phyloP scores from a whole-genome alignment of 2,888 invertebrate species.

The Smittia sp. region DNA sequence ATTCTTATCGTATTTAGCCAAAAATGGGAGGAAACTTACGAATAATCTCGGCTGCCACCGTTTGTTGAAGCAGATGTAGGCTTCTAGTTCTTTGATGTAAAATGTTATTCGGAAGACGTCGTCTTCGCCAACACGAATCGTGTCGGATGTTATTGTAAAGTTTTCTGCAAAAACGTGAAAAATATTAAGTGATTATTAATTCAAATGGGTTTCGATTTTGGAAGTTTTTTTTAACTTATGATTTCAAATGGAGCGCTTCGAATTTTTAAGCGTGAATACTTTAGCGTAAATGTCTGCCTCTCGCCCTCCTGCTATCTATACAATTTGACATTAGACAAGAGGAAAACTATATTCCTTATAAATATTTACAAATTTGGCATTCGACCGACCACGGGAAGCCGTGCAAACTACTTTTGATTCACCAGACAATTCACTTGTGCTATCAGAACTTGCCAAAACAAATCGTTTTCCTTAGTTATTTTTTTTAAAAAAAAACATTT shows the following conservation, averaged over 20 bases:
- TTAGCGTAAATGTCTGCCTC: conserved; percentile 9
- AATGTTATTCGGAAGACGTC: conserved; percentile 35
- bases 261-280: conserved; percentile 1
- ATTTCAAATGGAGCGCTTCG: conserved; percentile 5
- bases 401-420: neutral
- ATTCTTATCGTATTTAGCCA: too few species aligned
- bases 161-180: conserved; percentile 27
- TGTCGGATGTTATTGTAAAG: conserved; percentile 29
- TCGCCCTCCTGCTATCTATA: neutral
- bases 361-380: neutral
- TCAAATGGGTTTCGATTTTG: neutral
- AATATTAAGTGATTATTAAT: conserved; percentile 6
- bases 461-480: conserved; percentile 14
- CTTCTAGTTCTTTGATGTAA: conserved; percentile 25
- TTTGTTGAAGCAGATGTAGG: conserved; percentile 35
- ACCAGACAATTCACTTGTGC: neutral
- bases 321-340: neutral
- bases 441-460: neutral
- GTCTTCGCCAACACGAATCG: neutral
- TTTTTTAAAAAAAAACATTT: conserved; percentile 6
- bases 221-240: neutral
- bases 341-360: neutral
- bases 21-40: conserved; percentile 12
- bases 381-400: neutral
- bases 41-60: conserved; percentile 34